Base-by-base conservation (phyloP, 1,140 invertebrate genomes). In the Hormaphis cornu region DNA sequence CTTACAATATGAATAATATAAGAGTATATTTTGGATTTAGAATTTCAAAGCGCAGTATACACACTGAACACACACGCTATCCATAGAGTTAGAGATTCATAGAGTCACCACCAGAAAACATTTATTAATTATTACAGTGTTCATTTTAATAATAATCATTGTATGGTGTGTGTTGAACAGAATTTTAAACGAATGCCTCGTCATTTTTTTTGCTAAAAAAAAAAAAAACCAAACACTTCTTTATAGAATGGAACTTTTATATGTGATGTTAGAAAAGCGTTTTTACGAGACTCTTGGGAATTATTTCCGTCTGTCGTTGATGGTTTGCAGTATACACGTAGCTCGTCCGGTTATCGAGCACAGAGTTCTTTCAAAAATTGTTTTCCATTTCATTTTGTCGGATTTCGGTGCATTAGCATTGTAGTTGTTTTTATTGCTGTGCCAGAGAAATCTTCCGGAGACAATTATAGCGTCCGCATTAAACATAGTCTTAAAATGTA, bases 381-480 rank as follows among this genome's bases (percentile, higher is more conserved):
- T 33, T 4, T 53, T 53, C n/a, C 26, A 58, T 58, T 37, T 58
- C n/a, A 58, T 24, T 40, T 58, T 14, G 12, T 35, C 40, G 20
- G 54, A 58, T 58, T 58, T 37, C 16, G 35, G 33, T 24, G 20
- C 20, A 40, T 58, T 54, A 54, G 52, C 35, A 58, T 58, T 40
- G 33, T 40, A 58, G 54, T 58, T 58, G 7, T 7, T 58, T 58
- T 58, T 58, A 58, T 58, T 58, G 8, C 33, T 40, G 33, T 40
- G 18, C 12, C 40, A 58, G 54, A 24, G 35, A 58, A 40, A 24
- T 37, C 33, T 37, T 16, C 35, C 20, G 22, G 40, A 37, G 18
- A 18, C 22, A 35, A 30, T 35, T 35, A 28, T 56, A 58, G 33
- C 6, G 22, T 24, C 40, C 20, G 54, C 24, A 22, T 1, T n/a